These are phyloP conservation scores for Scaptomyza montana DNA, from an alignment of 1,140 invertebrate species.

Conservation along the genomic window DNA sequence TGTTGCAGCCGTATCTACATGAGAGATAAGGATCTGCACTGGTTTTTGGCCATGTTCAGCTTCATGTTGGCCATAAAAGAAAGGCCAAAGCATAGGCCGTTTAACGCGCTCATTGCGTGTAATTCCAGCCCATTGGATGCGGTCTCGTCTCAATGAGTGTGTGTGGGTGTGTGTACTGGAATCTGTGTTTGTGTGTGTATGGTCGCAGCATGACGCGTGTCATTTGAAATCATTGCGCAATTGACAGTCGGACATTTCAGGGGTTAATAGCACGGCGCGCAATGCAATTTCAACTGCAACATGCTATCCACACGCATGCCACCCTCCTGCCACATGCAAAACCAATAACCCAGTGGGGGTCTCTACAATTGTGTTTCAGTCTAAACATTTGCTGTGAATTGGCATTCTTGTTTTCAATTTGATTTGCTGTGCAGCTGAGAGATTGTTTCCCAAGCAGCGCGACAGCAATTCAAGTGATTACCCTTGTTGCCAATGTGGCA, in stretches of 20 bases:
- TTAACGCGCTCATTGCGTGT: conserved; percentile 70
- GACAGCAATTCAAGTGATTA: conserved; percentile 23
- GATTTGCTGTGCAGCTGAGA: conserved; percentile 21
- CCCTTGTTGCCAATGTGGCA: conserved; percentile 2
- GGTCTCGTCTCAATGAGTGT: conserved; percentile 15
- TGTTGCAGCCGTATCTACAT: neutral
- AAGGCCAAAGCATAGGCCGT: conserved; percentile 44
- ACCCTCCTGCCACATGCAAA: neutral
- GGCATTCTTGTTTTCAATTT: conserved; percentile 69
- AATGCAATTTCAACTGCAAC: conserved; percentile 32
- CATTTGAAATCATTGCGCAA: conserved; percentile 68
- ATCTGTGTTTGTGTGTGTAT: conserved; percentile 9
- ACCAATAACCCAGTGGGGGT: neutral
- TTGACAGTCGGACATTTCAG: conserved; percentile 65
- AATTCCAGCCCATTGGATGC: conserved; percentile 60
- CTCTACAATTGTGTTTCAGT: conserved; percentile 34
- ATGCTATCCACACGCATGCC: conserved; percentile 3
- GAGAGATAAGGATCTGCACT: conserved; percentile 34
- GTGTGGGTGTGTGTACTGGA: neutral
- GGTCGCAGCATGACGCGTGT: conserved; percentile 36
- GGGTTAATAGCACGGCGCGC: conserved; percentile 43
- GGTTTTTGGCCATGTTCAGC: conserved; percentile 42
- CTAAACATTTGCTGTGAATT: conserved; percentile 59
- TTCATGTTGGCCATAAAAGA: conserved; percentile 46
- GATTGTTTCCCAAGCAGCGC: conserved; percentile 13